Conservation (phyloP, 2,113 vertebrate genomes). For the Nicator chloris region DNA sequence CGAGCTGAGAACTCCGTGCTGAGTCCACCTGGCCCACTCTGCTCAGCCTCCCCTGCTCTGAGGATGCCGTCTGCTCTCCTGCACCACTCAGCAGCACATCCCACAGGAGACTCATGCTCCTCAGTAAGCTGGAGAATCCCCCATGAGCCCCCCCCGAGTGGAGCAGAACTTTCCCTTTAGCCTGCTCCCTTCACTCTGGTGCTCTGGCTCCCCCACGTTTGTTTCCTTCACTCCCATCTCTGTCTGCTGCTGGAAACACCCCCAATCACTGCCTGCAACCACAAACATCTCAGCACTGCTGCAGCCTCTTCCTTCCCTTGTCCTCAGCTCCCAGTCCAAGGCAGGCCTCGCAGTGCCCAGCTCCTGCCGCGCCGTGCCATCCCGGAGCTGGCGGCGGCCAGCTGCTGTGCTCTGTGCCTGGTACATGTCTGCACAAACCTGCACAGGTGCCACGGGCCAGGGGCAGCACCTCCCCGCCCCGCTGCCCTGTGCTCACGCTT, state of each 20-base stretch:
- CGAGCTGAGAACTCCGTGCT: rapidly evolving
- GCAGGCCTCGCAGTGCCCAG: background rate
- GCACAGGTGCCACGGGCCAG: rapidly evolving
- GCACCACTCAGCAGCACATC: background rate
- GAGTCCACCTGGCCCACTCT: rapidly evolving
- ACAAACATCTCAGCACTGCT: background rate
- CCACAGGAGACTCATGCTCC: rapidly evolving
- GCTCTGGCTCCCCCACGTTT: background rate
- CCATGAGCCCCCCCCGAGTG: rapidly evolving
- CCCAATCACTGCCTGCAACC: background rate
- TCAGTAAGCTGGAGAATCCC: background rate
- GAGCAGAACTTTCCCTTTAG: background rate
- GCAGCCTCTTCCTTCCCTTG: background rate
- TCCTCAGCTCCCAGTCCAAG: background rate
- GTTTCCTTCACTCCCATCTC: background rate
- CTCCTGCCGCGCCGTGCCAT: background rate
- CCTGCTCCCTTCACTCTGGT: background rate
- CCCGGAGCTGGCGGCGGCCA: background rate
- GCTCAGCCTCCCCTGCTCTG: rapidly evolving
- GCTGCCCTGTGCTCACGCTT: background rate
- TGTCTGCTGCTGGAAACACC: background rate
- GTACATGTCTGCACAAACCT: too few species aligned
- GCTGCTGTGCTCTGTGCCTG: rapidly evolving
- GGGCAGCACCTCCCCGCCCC: rapidly evolving
- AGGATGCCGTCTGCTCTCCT: rapidly evolving